phyloP scores from a whole-genome alignment of 2,888 invertebrate genomes.

The Pseudanteris insignis region DNA sequence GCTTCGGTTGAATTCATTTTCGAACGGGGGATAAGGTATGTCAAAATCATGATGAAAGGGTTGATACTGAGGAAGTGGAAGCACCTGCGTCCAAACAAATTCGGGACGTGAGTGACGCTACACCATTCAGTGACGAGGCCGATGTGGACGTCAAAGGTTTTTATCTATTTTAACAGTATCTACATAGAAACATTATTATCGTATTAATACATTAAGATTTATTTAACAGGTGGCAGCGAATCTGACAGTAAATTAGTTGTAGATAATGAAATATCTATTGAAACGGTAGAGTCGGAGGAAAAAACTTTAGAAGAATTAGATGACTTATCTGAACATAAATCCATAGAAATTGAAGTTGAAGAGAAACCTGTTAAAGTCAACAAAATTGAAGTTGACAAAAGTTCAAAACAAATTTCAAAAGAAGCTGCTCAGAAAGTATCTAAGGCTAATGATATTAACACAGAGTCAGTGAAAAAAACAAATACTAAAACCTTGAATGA shows the following conservation, averaged over 20 bases:
- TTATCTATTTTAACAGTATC: slow-evolving; percentile 10
- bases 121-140: slow-evolving; percentile 18
- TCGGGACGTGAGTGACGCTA: slow-evolving; percentile 36
- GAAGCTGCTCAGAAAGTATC: slow-evolving; percentile 22
- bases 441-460: too few relatives aligned
- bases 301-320: too few relatives aligned
- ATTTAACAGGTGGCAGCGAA: too few relatives aligned
- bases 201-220: too few relatives aligned
- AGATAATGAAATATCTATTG: slow-evolving; percentile 37
- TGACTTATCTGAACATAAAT: slow-evolving; percentile 27
- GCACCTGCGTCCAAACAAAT: slow-evolving; percentile 33
- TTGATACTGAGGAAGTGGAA: slow-evolving; percentile 30
- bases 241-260: too few relatives aligned
- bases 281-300: slow-evolving; percentile 37
- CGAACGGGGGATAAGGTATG: slow-evolving; percentile 1
- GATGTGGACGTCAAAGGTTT: slow-evolving; percentile 40
- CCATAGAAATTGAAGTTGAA: slow-evolving; percentile 5
- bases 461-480: too few relatives aligned
- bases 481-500: slow-evolving; percentile 9
- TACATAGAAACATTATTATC: too few relatives aligned
- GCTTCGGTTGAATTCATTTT: too few relatives aligned
- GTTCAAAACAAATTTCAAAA: too few relatives aligned
- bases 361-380: background rate
- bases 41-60: too few relatives aligned
- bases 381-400: slow-evolving; percentile 16